Evolutionary conservation across 1,140 invertebrate species (phyloP), one percentile per base, ranked within the genome.

Genomic region (Aphidius ervi): DNA sequence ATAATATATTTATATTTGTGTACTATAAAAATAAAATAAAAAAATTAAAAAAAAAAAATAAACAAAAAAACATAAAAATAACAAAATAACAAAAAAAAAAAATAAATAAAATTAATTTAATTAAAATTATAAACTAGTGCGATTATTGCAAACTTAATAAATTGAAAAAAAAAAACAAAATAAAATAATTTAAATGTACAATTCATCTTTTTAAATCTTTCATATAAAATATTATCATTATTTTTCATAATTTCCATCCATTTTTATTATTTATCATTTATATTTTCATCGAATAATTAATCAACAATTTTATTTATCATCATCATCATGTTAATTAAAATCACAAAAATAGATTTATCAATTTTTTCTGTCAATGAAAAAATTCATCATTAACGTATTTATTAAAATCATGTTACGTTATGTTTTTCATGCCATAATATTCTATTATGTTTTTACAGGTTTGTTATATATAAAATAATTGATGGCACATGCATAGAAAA

Each of bases 91-190:
- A 54, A 64, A 54, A 49, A 46, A 61, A 64, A 48, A 31, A 52
- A 59, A 53, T 45, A 16, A 58, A 58, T 43, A 46, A 47, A 54
- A 37, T 52, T 37, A 10, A 41, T 6, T n/a, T 54, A 52, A 52
- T 52, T 23, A 9, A 52, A 52, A 9, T 52, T 37, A 20, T 37
- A 48, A 48, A 48, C 47, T 48, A 48, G 47, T 48, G 47, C 31
- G 47, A 48, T 48, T 23, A 48, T 23, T 48, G 16, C 16, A 48
- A 48, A 48, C 47, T 23, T n/a, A n/a, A 23, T 48, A 23, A 48
- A 23, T 23, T 48, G 57, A 43, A 58, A 46, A 40, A 67, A 69
- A 65, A 67, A 67, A 65, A 61, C 65, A 61, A 65, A 69, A 67
- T 64, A 65, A 69, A 42, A 43, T 16, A 16, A 16, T 16, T 16